Percentiles rank a stretch among this genome's conserved stretches.
Conservation (phyloP, 2,113 vertebrate genomes). For the Ariopsis seemanni region DNA sequence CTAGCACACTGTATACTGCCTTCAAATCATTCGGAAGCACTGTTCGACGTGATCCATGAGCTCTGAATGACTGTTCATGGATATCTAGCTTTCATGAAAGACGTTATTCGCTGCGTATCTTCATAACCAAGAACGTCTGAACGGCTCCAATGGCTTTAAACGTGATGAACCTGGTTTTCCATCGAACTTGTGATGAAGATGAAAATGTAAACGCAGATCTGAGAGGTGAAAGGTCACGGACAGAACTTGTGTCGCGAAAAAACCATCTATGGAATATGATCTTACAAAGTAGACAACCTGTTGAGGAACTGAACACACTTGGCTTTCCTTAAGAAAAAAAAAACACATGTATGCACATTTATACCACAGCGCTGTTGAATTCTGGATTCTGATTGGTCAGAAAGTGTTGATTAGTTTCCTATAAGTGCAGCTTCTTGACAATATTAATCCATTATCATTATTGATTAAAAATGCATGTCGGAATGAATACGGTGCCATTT, state of each 20-base stretch:
- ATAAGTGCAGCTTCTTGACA: too few species aligned
- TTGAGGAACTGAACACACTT: neutral
- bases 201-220: neutral
- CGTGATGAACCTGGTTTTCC: neutral
- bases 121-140: neutral
- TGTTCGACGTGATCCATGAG: constrained; percentile 20
- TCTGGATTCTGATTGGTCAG: too few species aligned
- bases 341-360: neutral
- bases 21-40: neutral
- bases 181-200: neutral
- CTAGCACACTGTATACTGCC: neutral
- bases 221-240: neutral
- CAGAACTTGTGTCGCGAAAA: neutral
- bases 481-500: too few species aligned
- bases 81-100: constrained; percentile 9
- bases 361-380: neutral
- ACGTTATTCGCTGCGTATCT: neutral
- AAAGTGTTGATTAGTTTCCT: too few species aligned
- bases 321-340: neutral
- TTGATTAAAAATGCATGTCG: too few species aligned
- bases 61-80: constrained; percentile 19
- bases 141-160: neutral
- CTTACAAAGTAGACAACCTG: neutral
- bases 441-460: too few species aligned
- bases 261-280: neutral